Evolutionary conservation across 2,797 vertebrate genomes (phyloP), one percentile per base, ranked within the genome.

Genomic region (Sebastiscus albofasciatus): DNA sequence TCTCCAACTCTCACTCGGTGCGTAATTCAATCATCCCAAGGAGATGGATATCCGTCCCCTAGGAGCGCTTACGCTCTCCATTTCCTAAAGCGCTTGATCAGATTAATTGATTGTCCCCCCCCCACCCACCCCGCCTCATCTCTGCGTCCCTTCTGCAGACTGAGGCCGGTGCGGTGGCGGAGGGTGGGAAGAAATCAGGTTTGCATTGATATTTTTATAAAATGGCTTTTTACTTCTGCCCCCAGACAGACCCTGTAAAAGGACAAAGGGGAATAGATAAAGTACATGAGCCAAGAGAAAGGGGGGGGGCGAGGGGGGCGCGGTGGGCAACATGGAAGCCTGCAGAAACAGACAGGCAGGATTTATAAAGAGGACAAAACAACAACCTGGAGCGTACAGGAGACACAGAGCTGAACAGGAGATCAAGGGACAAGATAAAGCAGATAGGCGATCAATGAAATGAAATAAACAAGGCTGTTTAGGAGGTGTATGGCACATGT

Each of bases 71-170:
- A 96, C 94, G 87, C 94, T 96, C 94, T 95, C 94, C 93, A 95
- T 96, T 96, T 96, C 95, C 95, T 95, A 95, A 96, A 96, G 95
- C 94, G 89, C 96, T 96, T 96, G 96, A 96, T 96, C 95, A 95
- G 95, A 96, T 96, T 96, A 96, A 96, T 96, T 96, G 95, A 96
- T 96, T 94, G 93, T 33, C 61, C 72, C 81, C 78, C 67, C 87
- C 76, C 24, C 24, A 24, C 24, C 24, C n/a, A n/a, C 24, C 60
- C 55, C 65, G 67, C 39, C 68, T 1, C 82, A 70, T 77, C 79
- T 73, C 67, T 75, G 78, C 55, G 7, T 75, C 87, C 86, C 87
- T 69, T 89, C 72, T 84, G 79, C 86, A 26, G 58, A 76, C 83
- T n/a, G 84, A 67, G 84, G 77, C 75, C 56, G 56, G 26, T 42